Evolutionary conservation across 2,888 invertebrate genomes (phyloP).

Genomic region (Liposcelis brunnea): DNA sequence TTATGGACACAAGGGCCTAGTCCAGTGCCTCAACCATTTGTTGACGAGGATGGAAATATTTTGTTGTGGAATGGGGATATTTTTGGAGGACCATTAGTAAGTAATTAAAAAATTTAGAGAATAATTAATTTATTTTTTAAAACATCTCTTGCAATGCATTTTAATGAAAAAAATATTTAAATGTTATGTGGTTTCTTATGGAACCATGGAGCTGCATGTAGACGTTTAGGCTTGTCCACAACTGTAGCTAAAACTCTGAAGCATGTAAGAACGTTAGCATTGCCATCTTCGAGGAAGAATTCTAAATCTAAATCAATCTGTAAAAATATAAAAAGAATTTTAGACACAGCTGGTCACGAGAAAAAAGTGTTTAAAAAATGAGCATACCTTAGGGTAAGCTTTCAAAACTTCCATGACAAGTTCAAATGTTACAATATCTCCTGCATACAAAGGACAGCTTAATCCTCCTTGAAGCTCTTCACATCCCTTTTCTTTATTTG

Average conservation of each 20-base stretch:
- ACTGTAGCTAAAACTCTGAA: background rate
- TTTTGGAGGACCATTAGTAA: conserved; percentile 38
- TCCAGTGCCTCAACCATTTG: conserved; percentile 47
- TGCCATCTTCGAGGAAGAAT: background rate
- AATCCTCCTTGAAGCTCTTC: background rate
- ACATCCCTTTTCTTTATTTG: background rate
- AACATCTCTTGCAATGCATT: conserved; percentile 9
- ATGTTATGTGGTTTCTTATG: too few species aligned
- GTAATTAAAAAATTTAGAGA: too few species aligned
- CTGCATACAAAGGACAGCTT: background rate
- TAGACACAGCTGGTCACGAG: too few species aligned
- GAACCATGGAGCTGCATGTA: too few species aligned
- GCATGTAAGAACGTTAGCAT: background rate
- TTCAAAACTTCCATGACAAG: background rate
- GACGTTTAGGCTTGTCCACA: background rate
- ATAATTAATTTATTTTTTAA: too few species aligned
- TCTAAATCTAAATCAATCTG: background rate
- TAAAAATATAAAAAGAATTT: background rate
- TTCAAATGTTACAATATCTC: background rate
- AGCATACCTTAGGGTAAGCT: background rate
- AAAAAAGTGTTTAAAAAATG: too few species aligned
- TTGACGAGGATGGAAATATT: conserved; percentile 38
- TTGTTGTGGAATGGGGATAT: conserved; percentile 84
- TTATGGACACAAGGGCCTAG: conserved; percentile 68
- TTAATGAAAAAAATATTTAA: too few species aligned